These are phyloP conservation scores for Myotis brandtii DNA, from an alignment of 2,113 vertebrate species.

Conservation along the genomic window DNA sequence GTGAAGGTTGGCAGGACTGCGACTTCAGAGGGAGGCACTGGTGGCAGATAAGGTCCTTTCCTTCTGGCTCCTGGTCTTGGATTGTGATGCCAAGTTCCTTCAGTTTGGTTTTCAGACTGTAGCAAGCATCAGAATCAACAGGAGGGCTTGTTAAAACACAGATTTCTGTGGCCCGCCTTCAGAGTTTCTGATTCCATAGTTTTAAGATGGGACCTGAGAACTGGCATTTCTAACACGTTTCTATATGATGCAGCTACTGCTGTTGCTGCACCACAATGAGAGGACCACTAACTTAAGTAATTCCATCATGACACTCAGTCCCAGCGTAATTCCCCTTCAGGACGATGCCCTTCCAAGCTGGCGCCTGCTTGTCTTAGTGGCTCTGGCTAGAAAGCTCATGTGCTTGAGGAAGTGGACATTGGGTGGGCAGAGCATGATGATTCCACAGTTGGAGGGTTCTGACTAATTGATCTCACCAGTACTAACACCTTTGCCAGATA, in stretches of 20 bases:
- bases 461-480: not conserved
- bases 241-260: not conserved
- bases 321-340: not conserved
- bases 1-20: not conserved
- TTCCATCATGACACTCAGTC: not conserved
- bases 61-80: not conserved
- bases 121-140: not conserved
- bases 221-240: slow-evolving; percentile 12
- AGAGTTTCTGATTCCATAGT: not conserved
- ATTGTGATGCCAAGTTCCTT: not conserved
- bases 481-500: not conserved
- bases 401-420: not conserved
- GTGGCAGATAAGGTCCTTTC: not conserved
- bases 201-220: not conserved
- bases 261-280: not conserved
- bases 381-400: not conserved
- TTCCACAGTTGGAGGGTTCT: not conserved
- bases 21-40: not conserved
- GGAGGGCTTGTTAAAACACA: not conserved
- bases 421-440: not conserved
- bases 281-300: not conserved
- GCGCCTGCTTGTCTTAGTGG: not conserved
- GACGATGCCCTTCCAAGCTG: not conserved
- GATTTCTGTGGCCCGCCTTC: not conserved
- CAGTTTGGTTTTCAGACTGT: not conserved